phyloP scores from a whole-genome alignment of 2,888 invertebrate species.

The Pseudeuparius sepicola region DNA sequence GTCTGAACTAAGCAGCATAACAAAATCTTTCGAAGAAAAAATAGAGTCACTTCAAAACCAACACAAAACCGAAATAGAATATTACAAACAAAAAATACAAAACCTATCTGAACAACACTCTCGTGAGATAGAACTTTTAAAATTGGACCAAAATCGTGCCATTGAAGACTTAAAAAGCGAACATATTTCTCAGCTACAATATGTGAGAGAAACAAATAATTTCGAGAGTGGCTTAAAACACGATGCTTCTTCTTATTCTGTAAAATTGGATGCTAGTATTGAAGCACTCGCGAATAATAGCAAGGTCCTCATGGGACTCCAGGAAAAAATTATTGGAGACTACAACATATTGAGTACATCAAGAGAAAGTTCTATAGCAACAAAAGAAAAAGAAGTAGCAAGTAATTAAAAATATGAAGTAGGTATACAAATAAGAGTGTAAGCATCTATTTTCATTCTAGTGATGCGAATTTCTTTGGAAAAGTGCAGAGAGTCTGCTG shows the following conservation, averaged over 20 bases:
- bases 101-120: constrained; percentile 29
- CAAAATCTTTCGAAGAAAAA: constrained; percentile 44
- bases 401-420: constrained; percentile 32
- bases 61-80: constrained; percentile 30
- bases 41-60: constrained; percentile 32
- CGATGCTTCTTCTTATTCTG: constrained; percentile 43
- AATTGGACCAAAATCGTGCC: constrained; percentile 44
- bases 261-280: constrained; percentile 43
- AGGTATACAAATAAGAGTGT: neutral
- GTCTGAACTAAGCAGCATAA: constrained; percentile 45
- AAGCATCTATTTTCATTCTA: constrained; percentile 27
- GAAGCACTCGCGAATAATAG: constrained; percentile 43
- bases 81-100: constrained; percentile 33
- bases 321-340: constrained; percentile 42
- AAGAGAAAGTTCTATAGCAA: constrained; percentile 42
- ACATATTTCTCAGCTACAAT: constrained; percentile 47
- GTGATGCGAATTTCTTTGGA: constrained; percentile 48
- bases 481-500: constrained; percentile 46
- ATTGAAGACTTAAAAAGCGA: constrained; percentile 43
- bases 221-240: constrained; percentile 44
- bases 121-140: constrained; percentile 39
- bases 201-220: constrained; percentile 47
- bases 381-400: constrained; percentile 47
- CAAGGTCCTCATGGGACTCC: constrained; percentile 39
- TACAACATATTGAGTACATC: constrained; percentile 40